Evolutionary conservation across 35 echinoderm and acorn worm species (phyloP).

Genomic region (Strongylocentrotus purpuratus): DNA sequence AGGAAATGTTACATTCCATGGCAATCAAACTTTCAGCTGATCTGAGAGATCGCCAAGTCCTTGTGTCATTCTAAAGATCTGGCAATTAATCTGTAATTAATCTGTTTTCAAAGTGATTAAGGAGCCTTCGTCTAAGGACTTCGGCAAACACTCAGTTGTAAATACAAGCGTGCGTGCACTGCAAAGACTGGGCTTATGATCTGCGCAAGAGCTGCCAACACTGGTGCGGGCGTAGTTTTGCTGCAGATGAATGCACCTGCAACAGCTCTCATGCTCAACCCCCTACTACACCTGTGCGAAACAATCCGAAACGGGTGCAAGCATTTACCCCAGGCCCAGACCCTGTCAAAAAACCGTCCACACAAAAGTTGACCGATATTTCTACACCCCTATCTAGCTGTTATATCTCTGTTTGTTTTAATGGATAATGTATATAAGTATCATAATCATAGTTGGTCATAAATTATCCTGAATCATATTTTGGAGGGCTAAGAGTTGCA

Average conservation of each 20-base stretch:
- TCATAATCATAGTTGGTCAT: not conserved
- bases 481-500: not conserved
- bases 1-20: not conserved
- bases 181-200: no score
- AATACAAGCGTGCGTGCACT: not conserved
- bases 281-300: not conserved
- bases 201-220: not conserved
- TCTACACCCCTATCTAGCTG: no score
- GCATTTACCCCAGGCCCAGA: not conserved
- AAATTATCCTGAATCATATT: not conserved
- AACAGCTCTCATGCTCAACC: not conserved
- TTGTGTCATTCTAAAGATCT: no score
- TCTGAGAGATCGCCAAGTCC: no score
- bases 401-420: not conserved
- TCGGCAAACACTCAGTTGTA: not conserved
- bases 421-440: not conserved
- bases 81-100: not conserved
- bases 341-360: not conserved
- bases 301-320: not conserved
- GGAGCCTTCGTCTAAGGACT: not conserved
- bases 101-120: not conserved
- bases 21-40: not conserved
- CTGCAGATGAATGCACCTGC: not conserved
- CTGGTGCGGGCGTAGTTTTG: not conserved
- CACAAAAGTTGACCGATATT: no score